A percentile compares a stretch with the other conserved stretches of the same genome.
Evolutionary conservation across 2,797 vertebrate genomes (phyloP).

Genomic region (Hoplostethus atlanticus): DNA sequence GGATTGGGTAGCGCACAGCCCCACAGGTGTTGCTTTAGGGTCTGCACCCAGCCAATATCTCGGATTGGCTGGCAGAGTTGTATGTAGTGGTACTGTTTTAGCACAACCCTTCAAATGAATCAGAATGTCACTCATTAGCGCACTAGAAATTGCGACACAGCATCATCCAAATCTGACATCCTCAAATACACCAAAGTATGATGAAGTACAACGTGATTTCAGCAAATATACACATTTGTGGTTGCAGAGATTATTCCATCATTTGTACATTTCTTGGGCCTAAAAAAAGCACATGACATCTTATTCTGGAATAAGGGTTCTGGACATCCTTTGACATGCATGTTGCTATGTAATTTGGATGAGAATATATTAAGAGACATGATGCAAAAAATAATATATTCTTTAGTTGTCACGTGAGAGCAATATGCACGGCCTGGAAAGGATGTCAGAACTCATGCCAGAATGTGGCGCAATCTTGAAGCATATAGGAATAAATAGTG

Average conservation of each 20-base stretch:
- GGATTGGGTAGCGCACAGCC: constrained; percentile 86
- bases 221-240: constrained; percentile 49
- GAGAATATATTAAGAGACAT: constrained; percentile 79
- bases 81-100: constrained; percentile 91
- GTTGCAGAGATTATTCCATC: constrained; percentile 23
- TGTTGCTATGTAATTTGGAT: constrained; percentile 55
- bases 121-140: constrained; percentile 87
- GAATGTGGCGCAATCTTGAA: constrained; percentile 67
- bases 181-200: constrained; percentile 45
- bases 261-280: constrained; percentile 34
- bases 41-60: constrained; percentile 90
- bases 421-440: constrained; percentile 71
- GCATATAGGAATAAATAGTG: constrained; percentile 64
- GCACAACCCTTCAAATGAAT: constrained; percentile 89
- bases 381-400: constrained; percentile 80
- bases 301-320: constrained; percentile 72
- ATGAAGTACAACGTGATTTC: constrained; percentile 51
- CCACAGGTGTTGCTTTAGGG: constrained; percentile 90
- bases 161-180: constrained; percentile 66
- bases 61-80: constrained; percentile 90
- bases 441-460: constrained; percentile 77
- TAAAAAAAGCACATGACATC: constrained; percentile 68
- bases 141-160: constrained; percentile 68
- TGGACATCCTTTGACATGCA: constrained; percentile 73
- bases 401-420: constrained; percentile 56